Conservation (phyloP, 2,113 vertebrate species). For the Chaetops frenatus region DNA sequence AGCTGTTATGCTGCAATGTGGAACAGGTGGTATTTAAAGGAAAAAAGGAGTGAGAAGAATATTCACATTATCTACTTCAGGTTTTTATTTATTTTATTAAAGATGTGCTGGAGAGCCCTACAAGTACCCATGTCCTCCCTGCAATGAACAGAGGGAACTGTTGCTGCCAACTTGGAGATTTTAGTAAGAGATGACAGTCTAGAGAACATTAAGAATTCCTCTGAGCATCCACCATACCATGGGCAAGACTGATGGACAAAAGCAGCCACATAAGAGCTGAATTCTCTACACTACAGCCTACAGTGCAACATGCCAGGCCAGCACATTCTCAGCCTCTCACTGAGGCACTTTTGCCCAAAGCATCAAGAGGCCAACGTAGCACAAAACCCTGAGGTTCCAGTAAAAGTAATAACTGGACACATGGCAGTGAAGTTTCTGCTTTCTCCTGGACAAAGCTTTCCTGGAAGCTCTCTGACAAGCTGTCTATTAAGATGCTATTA, state of each 20-base stretch:
- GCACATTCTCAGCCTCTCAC: neutral
- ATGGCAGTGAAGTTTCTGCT: neutral
- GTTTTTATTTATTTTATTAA: neutral
- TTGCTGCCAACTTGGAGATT: neutral
- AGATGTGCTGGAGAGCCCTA: neutral
- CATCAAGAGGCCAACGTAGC: neutral
- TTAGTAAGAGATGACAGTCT: neutral
- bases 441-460: neutral
- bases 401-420: neutral
- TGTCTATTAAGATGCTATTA: conserved; percentile 2
- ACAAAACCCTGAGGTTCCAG: neutral
- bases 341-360: neutral
- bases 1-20: neutral
- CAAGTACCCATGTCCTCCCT: neutral
- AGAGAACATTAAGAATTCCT: neutral
- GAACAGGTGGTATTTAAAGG: neutral
- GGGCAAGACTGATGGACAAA: neutral
- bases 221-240: neutral
- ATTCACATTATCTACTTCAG: neutral
- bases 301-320: neutral
- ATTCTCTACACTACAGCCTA: neutral
- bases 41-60: neutral
- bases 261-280: neutral
- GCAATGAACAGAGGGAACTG: neutral
- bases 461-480: neutral